Base-by-base conservation (phyloP, 2,113 vertebrate genomes). In the Alouatta palliata region DNA sequence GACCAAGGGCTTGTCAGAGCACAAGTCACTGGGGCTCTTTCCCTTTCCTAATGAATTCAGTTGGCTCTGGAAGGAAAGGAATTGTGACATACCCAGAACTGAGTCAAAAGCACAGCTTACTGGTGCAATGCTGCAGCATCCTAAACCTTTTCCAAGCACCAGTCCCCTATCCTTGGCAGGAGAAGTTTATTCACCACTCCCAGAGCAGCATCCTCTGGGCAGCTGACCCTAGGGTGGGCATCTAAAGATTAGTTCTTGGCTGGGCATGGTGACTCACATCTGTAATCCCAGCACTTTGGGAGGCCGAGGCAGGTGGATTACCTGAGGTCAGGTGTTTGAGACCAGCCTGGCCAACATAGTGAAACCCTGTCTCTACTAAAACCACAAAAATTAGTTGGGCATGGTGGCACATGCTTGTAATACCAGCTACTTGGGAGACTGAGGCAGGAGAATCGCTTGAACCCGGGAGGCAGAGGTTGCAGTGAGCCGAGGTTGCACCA, bases 41-140 rank as follows among this genome's bases (percentile, higher is more conserved):
- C 71, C 77, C 82, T 96, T 81, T 70, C 95, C 82, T 94, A 97
- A 97, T 97, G 96, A 97, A 98, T 97, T 97, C 97, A 95, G 95
- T 68, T 87, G 87, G 81, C 92, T 94, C 95, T 66, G 49, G 85
- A 92, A 90, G 93, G 92, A 45, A 87, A 45, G 58, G 85, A 37
- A 81, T n/a, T 71, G 92, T 75, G 75, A 76, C 66, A 81, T 82
- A 80, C 84, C 45, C 92, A 85, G 84, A 30, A 43, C n/a, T 1
- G 17, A 87, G 61, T 32, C 7, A 2, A 70, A 90, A 92, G 95
- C 73, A 79, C 82, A 79, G 68, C 54, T 37, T 23, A 40, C 80
- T 2, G 3, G 58, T 6, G 17, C 76, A n/a, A 17, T 1, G 49
- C 66, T 43, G 52, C 27, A 43, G 77, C n/a, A 4, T n/a, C 88